Evolutionary conservation across 2,797 vertebrate genomes (phyloP).

Genomic region (Chiloscyllium punctatum): DNA sequence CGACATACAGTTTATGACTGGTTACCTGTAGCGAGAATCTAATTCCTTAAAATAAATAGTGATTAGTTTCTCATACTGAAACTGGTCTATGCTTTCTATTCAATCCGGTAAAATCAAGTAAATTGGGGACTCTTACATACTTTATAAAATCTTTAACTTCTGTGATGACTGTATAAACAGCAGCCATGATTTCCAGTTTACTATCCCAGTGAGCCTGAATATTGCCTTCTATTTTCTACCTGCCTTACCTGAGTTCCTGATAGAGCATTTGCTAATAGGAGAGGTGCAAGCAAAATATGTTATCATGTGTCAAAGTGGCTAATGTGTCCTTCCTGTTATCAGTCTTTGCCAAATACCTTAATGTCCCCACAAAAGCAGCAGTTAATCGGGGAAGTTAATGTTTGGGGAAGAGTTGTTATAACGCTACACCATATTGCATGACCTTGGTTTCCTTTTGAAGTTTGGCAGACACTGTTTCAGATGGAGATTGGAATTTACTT

Average conservation of each 20-base stretch:
- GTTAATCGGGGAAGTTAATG: not conserved
- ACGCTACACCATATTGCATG: not conserved
- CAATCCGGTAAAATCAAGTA: too few relatives aligned
- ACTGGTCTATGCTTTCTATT: too few relatives aligned
- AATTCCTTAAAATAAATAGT: too few relatives aligned
- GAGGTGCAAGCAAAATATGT: not conserved
- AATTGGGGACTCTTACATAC: too few relatives aligned
- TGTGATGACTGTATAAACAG: too few relatives aligned
- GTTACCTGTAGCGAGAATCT: too few relatives aligned
- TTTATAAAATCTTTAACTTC: too few relatives aligned
- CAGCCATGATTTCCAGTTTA: too few relatives aligned
- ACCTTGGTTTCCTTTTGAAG: not conserved
- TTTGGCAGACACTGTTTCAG: not conserved
- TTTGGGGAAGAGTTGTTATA: not conserved
- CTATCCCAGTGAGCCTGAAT: too few relatives aligned
- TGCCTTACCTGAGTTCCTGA: not conserved
- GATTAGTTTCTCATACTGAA: too few relatives aligned
- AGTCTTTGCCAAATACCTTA: not conserved
- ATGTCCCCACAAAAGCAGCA: not conserved
- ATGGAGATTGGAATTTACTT: not conserved
- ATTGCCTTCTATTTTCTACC: not conserved
- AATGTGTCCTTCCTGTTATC: not conserved
- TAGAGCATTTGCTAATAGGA: not conserved
- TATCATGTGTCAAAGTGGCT: not conserved
- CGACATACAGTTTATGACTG: too few relatives aligned